Percentiles rank a stretch among this genome's conserved stretches.
Evolutionary conservation across 92 coral and sea anemone genomes (phyloP).

Genomic region (Bergia sp.): DNA sequence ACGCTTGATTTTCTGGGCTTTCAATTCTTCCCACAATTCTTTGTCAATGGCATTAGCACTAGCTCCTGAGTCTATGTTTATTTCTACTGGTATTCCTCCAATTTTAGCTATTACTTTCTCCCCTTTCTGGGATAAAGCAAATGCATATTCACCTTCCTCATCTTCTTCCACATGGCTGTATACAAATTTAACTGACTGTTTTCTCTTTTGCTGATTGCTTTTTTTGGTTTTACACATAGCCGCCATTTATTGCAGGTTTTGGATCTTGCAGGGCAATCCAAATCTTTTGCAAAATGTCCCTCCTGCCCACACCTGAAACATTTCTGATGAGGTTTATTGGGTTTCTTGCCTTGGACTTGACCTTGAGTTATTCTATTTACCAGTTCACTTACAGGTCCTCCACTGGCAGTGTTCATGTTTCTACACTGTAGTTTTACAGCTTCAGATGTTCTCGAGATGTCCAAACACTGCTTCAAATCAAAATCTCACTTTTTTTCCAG

Average conservation of each 20-base stretch:
- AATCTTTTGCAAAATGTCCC: constrained; percentile 40
- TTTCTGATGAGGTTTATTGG: not conserved
- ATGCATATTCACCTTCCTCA: constrained; percentile 25
- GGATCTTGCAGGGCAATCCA: constrained; percentile 24
- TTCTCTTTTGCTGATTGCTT: not conserved
- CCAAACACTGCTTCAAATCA: constrained; percentile 7
- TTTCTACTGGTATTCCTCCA: not conserved
- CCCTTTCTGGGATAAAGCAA: not conserved
- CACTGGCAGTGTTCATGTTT: constrained; percentile 1
- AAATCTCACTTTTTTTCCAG: constrained; percentile 46
- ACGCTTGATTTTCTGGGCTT: constrained; percentile 42
- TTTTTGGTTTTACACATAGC: constrained; percentile 46
- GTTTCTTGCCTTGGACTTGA: not conserved
- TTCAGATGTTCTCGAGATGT: constrained; percentile 34
- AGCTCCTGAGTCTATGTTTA: constrained; percentile 28
- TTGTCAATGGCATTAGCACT: constrained; percentile 25
- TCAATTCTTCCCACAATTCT: constrained; percentile 23
- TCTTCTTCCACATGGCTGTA: constrained; percentile 5
- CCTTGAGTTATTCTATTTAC: not conserved
- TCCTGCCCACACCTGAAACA: constrained; percentile 43
- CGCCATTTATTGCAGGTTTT: constrained; percentile 36
- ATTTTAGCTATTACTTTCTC: not conserved
- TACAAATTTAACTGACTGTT: constrained; percentile 10
- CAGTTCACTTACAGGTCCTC: not conserved
- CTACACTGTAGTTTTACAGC: constrained; percentile 6